Evolutionary conservation across 2,888 invertebrate species (phyloP).

Genomic region (Noctua janthina): DNA sequence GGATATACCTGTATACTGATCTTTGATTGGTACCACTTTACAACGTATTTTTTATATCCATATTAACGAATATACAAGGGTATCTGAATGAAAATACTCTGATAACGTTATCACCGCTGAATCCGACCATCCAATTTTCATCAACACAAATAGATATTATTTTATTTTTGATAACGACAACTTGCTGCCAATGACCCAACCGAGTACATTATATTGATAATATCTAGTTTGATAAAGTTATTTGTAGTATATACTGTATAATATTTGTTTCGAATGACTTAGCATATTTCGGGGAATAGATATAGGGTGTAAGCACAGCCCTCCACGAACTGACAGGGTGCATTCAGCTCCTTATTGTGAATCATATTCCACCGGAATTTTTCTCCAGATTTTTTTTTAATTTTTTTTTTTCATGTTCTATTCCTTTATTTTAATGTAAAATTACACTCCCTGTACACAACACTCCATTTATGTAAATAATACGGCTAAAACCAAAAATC

Average conservation of each 20-base stretch:
- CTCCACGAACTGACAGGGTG: no score
- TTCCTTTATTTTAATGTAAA: no score
- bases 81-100: not conserved
- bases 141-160: conserved; percentile 9
- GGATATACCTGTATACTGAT: no score
- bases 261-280: not conserved
- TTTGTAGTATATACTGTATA: not conserved
- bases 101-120: conserved; percentile 18
- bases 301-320: no score
- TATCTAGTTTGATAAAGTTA: conserved; percentile 16
- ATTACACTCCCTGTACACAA: no score
- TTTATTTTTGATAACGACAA: conserved; percentile 22
- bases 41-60: not conserved
- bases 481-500: no score
- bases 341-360: no score
- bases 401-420: no score
- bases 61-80: not conserved
- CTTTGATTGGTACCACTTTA: no score
- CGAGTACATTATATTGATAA: conserved; percentile 18
- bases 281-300: not conserved
- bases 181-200: conserved; percentile 51
- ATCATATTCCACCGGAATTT: no score
- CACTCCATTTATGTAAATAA: no score
- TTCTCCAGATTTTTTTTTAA: no score
- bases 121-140: not conserved